Base-by-base conservation (phyloP, 2,113 vertebrate genomes). In the Hemicordylus capensis region DNA sequence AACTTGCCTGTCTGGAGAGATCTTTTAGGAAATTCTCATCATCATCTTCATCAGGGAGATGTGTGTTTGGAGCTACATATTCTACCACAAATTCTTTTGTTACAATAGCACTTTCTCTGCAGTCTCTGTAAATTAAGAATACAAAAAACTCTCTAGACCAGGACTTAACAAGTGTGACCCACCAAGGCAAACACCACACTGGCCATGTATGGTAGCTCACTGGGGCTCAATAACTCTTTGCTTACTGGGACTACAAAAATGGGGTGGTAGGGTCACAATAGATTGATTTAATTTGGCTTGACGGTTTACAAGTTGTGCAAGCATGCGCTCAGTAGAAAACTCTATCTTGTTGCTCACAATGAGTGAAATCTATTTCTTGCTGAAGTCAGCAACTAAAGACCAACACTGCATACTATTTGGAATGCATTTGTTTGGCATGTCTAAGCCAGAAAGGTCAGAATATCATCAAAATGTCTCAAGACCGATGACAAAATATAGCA, bases 1-100 rank as follows among this genome's bases (percentile, higher is more conserved):
- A 56, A 59, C 87, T 94, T 91, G 93, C 97, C 95, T 92, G 90
- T 26, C 87, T 91, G 39, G 67, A 28, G 46, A 87, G 66, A 14
- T 86, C 91, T 88, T 89, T 90, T 44, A 93, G 85, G 87, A 88
- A 86, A 92, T 94, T 93, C 66, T 96, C 94, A 17, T 94, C 82
- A 5, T 84, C 76, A 1, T 94, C 93, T 91, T 96, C 94, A 80
- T 74, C 63, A 37, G 92, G 80, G n/a, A 88, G 73, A 24, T 89
- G 80, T 15, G 83, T 73, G 64, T 89, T 88, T 19, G 88, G 92
- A 26, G 91, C 80, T 17, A 93, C 91, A 20, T 85, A 90, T 69
- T 96, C 96, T 81, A 99, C 99, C 1, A 95, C 88, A 92, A 99
- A 99, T 14, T 97, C 89, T 90, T 99, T 99, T 7, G 98, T 98